A percentile compares a stretch with the other conserved stretches of the same genome.
Conservation (phyloP, 2,797 vertebrate genomes). For the Myoxocephalus aenaeus region DNA sequence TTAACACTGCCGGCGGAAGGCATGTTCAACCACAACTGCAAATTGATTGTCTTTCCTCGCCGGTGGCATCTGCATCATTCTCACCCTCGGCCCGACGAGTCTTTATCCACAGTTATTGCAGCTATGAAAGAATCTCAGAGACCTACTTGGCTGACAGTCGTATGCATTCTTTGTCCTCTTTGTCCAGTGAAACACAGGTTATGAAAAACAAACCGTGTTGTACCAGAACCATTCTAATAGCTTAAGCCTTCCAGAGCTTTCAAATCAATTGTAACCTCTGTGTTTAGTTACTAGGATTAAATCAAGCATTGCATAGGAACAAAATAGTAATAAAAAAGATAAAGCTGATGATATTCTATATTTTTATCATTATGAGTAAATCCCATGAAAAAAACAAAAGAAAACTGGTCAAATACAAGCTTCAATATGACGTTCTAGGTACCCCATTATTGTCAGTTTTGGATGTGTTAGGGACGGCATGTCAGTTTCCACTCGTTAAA, state of each 20-base stretch:
- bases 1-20: slow-evolving; percentile 62
- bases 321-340: not conserved
- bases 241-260: not conserved
- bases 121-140: slow-evolving; percentile 17
- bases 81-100: slow-evolving; percentile 27
- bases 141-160: not conserved
- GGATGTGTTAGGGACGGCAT: not conserved
- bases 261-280: not conserved
- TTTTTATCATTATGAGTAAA: not conserved
- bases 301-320: not conserved
- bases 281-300: not conserved
- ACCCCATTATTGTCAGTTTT: too few relatives aligned
- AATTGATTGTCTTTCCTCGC: slow-evolving; percentile 69
- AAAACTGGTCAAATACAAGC: not conserved
- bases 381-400: not conserved
- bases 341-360: too few relatives aligned
- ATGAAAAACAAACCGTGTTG: not conserved
- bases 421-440: not conserved
- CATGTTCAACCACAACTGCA: slow-evolving; percentile 69
- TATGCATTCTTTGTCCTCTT: not conserved
- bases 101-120: slow-evolving; percentile 38
- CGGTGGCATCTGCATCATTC: slow-evolving; percentile 39
- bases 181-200: not conserved
- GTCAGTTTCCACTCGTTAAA: not conserved
- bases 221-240: not conserved